Evolutionary conservation across 2,113 vertebrate genomes (phyloP).

Genomic region (Pluvialis apricaria): DNA sequence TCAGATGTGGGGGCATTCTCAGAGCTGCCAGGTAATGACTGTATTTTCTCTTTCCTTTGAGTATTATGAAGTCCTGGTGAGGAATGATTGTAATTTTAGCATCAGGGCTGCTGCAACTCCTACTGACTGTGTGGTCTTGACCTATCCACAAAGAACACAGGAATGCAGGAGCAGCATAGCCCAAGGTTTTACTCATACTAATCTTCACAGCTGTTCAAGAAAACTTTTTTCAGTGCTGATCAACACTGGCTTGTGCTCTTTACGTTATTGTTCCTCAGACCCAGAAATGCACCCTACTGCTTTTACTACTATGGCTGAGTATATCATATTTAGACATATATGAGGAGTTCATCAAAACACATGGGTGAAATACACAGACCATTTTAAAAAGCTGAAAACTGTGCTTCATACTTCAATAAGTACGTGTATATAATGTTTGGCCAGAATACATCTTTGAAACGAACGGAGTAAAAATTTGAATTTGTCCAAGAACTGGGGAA

Average conservation of each 20-base stretch:
- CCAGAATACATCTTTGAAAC: background rate
- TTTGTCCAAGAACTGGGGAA: background rate
- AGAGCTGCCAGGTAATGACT: background rate
- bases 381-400: background rate
- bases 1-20: background rate
- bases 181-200: background rate
- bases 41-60: background rate
- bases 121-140: background rate
- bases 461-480: background rate
- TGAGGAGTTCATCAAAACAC: background rate
- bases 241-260: background rate
- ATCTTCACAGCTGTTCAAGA: background rate
- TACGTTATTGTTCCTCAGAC: background rate
- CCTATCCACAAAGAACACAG: background rate
- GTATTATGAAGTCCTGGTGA: background rate
- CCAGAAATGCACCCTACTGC: background rate
- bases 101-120: background rate
- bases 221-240: background rate
- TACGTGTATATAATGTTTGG: background rate
- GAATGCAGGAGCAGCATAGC: background rate
- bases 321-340: background rate
- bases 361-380: background rate
- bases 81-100: background rate
- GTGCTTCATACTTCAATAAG: background rate
- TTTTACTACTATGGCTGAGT: background rate